Percentiles rank a stretch among this genome's conserved stretches.
Conservation (phyloP, 2,888 invertebrate genomes). For the Capitulum mitella region DNA sequence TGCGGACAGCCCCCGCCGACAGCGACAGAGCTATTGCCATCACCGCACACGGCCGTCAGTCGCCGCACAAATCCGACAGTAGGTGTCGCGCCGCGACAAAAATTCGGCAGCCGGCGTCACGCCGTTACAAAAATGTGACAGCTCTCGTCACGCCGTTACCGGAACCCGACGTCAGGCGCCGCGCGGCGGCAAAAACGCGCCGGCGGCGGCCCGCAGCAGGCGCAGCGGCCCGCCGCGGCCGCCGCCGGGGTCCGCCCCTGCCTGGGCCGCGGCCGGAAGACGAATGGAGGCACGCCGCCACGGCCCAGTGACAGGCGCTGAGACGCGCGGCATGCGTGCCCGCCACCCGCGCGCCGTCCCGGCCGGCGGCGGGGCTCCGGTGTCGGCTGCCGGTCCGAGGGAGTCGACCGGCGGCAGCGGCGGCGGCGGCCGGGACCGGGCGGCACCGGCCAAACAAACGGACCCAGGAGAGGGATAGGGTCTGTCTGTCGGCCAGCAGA, state of each 20-base stretch:
- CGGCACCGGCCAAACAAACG: too few relatives aligned
- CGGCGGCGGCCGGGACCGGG: background rate
- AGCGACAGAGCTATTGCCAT: too few relatives aligned
- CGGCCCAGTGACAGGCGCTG: background rate
- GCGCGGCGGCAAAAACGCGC: background rate
- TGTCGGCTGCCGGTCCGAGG: background rate
- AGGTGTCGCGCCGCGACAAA: too few relatives aligned
- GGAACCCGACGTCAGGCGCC: too few relatives aligned
- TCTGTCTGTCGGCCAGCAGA: too few relatives aligned
- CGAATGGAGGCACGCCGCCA: background rate
- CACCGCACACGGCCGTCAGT: too few relatives aligned
- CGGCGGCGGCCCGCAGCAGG: background rate
- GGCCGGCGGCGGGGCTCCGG: background rate
- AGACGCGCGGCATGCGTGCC: background rate
- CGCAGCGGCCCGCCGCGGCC: background rate
- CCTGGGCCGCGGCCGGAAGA: background rate
- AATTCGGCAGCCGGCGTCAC: too few relatives aligned
- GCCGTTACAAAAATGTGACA: too few relatives aligned
- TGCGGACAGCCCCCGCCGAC: too few relatives aligned
- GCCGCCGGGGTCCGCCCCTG: background rate
- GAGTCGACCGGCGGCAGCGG: background rate
- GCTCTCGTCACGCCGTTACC: too few relatives aligned
- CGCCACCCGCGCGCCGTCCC: background rate
- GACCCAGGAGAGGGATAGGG: too few relatives aligned
- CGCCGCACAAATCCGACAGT: too few relatives aligned